Evolutionary conservation across 2,113 vertebrate species (phyloP).

Genomic region (Protobothrops flavoviridis): DNA sequence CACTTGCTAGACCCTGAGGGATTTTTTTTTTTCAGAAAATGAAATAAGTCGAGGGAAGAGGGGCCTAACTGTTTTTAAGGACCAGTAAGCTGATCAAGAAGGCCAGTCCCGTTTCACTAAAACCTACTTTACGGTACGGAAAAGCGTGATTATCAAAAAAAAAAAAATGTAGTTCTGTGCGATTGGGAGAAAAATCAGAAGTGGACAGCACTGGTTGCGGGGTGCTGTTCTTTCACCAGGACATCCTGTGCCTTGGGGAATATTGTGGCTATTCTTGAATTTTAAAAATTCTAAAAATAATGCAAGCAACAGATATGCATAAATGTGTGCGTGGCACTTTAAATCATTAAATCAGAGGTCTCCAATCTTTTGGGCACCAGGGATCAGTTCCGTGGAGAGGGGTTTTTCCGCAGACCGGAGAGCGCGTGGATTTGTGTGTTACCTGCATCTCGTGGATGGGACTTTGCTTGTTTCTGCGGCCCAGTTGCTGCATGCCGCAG

Average conservation of each 20-base stretch:
- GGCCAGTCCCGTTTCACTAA: not conserved
- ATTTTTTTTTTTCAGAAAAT: too few relatives aligned
- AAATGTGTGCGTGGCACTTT: not conserved
- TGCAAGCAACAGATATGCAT: too few relatives aligned
- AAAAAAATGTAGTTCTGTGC: not conserved
- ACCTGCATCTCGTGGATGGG: too few relatives aligned
- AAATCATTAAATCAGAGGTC: not conserved
- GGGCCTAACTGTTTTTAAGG: not conserved
- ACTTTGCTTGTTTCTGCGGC: too few relatives aligned
- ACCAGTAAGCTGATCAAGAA: not conserved
- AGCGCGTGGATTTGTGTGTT: too few relatives aligned
- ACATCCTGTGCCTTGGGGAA: not conserved
- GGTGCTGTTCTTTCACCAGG: not conserved
- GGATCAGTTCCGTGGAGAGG: too few relatives aligned
- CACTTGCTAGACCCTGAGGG: too few relatives aligned
- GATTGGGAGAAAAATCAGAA: not conserved
- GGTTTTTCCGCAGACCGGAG: too few relatives aligned
- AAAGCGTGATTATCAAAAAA: not conserved
- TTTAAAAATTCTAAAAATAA: not conserved
- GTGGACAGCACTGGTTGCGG: not conserved
- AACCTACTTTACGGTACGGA: not conserved
- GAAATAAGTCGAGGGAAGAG: not conserved
- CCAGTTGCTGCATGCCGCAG: too few relatives aligned
- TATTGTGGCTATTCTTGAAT: not conserved
- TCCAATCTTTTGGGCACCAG: too few relatives aligned